Percentiles rank a stretch among this genome's conserved stretches.
Conservation (phyloP, 2,888 invertebrate genomes). For the Disparrhopalites patrizii region DNA sequence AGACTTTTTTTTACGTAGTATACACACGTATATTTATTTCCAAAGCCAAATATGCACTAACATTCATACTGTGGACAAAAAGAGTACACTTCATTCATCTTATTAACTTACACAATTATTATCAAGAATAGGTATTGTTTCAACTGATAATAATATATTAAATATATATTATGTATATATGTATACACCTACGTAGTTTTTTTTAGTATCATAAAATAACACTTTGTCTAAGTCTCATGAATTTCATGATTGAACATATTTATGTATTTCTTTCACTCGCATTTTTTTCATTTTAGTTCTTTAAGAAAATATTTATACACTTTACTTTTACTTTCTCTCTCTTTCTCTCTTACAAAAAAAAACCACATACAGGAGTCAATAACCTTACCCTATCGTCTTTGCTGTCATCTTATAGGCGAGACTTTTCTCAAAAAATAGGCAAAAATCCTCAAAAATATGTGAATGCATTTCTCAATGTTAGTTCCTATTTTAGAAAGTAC, state of each 20-base stretch:
- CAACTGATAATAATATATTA: neutral
- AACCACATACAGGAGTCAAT: too few relatives aligned
- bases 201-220: conserved; percentile 8
- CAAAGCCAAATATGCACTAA: too few relatives aligned
- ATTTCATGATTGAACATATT: conserved; percentile 22
- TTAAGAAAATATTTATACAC: neutral
- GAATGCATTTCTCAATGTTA: too few relatives aligned
- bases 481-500: too few relatives aligned
- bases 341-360: too few relatives aligned
- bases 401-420: too few relatives aligned
- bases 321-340: too few relatives aligned
- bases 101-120: neutral
- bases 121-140: neutral
- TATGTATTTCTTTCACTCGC: neutral
- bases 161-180: neutral
- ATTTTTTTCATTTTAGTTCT: neutral
- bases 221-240: conserved; percentile 23
- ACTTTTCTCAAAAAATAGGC: too few relatives aligned
- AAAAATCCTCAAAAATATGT: too few relatives aligned
- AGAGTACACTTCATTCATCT: neutral
- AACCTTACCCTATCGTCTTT: too few relatives aligned
- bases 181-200: neutral
- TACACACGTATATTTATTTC: too few relatives aligned
- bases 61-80: neutral
- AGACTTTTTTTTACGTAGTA: too few relatives aligned